Evolutionary conservation across 2,797 vertebrate species (phyloP), one percentile per base, ranked within the genome.

Genomic region (Aphelocoma californica): DNA sequence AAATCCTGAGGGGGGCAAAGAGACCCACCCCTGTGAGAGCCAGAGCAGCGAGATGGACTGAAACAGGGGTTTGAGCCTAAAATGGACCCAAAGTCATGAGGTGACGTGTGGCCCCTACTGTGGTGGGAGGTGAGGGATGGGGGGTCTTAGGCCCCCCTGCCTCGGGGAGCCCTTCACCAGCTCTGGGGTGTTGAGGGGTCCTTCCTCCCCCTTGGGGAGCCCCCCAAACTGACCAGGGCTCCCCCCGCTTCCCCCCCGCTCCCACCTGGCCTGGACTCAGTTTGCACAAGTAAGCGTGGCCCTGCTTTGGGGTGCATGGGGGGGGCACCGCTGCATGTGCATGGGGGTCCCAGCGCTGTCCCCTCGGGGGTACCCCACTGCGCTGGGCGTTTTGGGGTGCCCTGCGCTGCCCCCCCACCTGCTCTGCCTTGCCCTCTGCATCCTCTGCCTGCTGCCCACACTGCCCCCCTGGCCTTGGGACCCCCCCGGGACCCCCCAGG

Each of bases 191-290:
- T 40, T 17, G 54, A 60, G 83, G 64, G 72, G 40, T 54, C 73
- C 64, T 40, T n/a, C 47, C n/a, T 25, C 8, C 17, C 13, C n/a
- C 40, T 54, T 4, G 29, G 74, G 64, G 56, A 86, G 84, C 66
- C 74, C 74, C 81, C 71, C 17, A 0, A 51, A 71, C 85, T 80
- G 85, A 80, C 75, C 58, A n/a, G 85, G 75, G 85, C 51, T 87
- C 51, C 85, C 66, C 75, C 75, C 2, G 75, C 85, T 87, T 80
- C 74, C 42, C 84, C 83, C 83, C 73, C 9, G 74, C 84, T 87
- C 74, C 74, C 40, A 58, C 85, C 85, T 87, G 66, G 75, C 85
- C 75, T 80, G 85, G 85, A 87, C 84, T 86, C 85, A 87, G 85
- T 87, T 87, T 65, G 85, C 85, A 87, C 85, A 87, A 87, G 85